Evolutionary conservation across 2,797 vertebrate genomes (phyloP).

Genomic region (Xenops minutus): DNA sequence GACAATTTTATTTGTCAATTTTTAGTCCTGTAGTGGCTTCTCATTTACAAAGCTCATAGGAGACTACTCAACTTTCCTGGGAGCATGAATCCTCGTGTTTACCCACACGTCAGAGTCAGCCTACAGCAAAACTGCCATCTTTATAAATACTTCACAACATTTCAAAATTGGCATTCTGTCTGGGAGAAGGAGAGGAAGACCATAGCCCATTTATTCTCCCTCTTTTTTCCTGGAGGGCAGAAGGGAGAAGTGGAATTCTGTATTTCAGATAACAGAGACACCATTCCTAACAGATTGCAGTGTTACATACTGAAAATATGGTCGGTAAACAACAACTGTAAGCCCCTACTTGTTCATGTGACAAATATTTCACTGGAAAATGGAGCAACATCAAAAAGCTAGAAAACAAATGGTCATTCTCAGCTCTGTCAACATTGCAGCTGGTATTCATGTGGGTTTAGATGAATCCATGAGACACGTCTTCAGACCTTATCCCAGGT

Average conservation of each 20-base stretch:
- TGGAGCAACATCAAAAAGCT: slow-evolving; percentile 49
- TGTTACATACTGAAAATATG: slow-evolving; percentile 6
- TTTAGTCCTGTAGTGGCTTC: background rate
- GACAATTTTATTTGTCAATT: slow-evolving; percentile 6
- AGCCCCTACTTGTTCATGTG: slow-evolving; percentile 4
- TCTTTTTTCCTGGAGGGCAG: background rate
- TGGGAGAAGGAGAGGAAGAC: background rate
- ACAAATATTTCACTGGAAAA: slow-evolving; percentile 53
- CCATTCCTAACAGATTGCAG: background rate
- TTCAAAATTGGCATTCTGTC: background rate
- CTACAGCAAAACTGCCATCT: background rate
- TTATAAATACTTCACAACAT: background rate
- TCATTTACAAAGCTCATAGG: background rate
- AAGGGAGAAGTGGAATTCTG: background rate
- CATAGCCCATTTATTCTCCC: background rate
- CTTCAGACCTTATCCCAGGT: background rate
- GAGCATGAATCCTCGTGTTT: background rate
- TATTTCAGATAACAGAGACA: background rate
- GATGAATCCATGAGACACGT: background rate
- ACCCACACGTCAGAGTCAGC: background rate
- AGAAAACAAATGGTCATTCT: slow-evolving; percentile 5
- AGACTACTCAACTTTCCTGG: background rate
- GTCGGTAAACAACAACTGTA: background rate
- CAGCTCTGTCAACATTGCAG: slow-evolving; percentile 17
- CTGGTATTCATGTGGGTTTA: background rate